Evolutionary conservation across 2,888 invertebrate species (phyloP).

Genomic region (Eupeodes latifasciatus): DNA sequence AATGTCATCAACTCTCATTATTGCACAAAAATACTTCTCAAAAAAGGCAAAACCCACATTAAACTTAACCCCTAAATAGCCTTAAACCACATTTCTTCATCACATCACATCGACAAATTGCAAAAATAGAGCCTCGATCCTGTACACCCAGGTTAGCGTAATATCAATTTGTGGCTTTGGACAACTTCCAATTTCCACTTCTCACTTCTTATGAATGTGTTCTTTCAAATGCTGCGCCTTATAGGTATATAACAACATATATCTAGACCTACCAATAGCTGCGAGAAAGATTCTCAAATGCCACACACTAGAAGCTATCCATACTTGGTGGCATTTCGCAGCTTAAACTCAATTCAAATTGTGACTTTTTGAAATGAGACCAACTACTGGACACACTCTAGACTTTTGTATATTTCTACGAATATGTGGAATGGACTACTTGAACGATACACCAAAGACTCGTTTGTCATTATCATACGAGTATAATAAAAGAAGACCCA

Average conservation of each 20-base stretch:
- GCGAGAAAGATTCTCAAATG: conserved; percentile 21
- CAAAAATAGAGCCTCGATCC: conserved; percentile 40
- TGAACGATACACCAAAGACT: conserved; percentile 45
- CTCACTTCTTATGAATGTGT: conserved; percentile 40
- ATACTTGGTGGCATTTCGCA: conserved; percentile 66
- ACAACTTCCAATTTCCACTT: conserved; percentile 70
- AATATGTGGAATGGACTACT: neutral
- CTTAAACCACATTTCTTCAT: conserved; percentile 28
- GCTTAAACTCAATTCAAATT: conserved; percentile 73
- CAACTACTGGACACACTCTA: conserved; percentile 24
- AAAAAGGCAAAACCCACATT: conserved; percentile 24
- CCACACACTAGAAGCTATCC: conserved; percentile 48
- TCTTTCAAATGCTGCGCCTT: neutral
- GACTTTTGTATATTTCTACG: no score
- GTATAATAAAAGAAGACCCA: conserved; percentile 50
- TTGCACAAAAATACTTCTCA: conserved; percentile 20
- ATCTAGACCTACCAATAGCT: neutral
- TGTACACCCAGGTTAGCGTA: conserved; percentile 6
- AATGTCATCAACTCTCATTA: neutral
- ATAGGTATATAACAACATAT: neutral
- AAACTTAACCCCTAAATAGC: conserved; percentile 36
- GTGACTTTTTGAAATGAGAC: conserved; percentile 69
- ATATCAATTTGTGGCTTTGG: conserved; percentile 71
- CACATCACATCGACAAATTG: conserved; percentile 56
- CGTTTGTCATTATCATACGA: conserved; percentile 61